A percentile compares a stretch with the other conserved stretches of the same genome.
phyloP scores from a whole-genome alignment of 1,140 invertebrate genomes.

The Bombus pascuorum region DNA sequence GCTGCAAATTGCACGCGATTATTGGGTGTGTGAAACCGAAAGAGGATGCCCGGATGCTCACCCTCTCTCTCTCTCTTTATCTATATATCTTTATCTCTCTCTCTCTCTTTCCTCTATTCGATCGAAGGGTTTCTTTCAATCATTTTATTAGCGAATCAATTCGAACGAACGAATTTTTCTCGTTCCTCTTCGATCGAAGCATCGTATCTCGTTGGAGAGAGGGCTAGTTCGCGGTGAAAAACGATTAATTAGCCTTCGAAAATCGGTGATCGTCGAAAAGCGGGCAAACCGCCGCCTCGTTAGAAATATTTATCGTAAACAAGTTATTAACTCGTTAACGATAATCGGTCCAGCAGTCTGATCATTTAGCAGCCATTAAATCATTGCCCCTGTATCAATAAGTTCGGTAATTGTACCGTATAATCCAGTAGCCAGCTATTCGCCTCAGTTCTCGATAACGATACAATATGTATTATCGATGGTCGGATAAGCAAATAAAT shows the following conservation, averaged over 20 bases:
- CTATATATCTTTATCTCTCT: too few relatives aligned
- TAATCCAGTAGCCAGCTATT: slow-evolving; percentile 5
- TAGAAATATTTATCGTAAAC: slow-evolving; percentile 3
- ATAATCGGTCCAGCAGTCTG: slow-evolving; percentile 22
- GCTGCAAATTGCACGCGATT: slow-evolving; percentile 66
- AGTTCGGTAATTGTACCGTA: slow-evolving; percentile 40
- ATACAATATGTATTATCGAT: slow-evolving; percentile 21
- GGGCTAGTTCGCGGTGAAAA: neutral
- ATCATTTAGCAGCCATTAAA: slow-evolving; percentile 36
- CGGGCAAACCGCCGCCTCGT: neutral
- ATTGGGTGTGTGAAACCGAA: slow-evolving; percentile 45
- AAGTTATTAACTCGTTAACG: slow-evolving; percentile 2
- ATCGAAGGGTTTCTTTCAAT: neutral
- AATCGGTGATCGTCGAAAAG: neutral
- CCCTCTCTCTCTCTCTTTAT: slow-evolving; percentile 1
- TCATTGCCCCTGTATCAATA: slow-evolving; percentile 39
- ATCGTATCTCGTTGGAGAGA: neutral
- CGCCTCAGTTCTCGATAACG: slow-evolving; percentile 3
- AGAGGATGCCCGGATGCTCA: slow-evolving; percentile 48
- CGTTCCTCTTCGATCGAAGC: neutral
- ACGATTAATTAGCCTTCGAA: neutral
- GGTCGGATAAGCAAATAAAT: slow-evolving; percentile 5
- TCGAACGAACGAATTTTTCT: neutral
- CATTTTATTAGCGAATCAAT: neutral
- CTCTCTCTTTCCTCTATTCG: neutral